A percentile compares a stretch with the other conserved stretches of the same genome.
Evolutionary conservation across 2,113 vertebrate genomes (phyloP).

Genomic region (Tragelaphus buxtoni): DNA sequence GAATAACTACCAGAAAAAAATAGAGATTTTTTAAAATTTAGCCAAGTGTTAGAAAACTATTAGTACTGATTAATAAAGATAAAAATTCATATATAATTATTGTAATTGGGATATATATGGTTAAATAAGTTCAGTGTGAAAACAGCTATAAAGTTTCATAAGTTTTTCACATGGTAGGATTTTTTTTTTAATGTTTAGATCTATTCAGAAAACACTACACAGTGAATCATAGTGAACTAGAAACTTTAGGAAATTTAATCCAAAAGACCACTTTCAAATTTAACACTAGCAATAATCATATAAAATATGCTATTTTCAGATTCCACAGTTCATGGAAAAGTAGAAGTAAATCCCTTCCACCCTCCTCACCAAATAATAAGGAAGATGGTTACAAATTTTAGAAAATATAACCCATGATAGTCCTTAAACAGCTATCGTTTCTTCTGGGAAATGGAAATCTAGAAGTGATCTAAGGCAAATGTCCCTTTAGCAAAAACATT

Average conservation of each 20-base stretch:
- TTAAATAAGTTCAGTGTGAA: neutral
- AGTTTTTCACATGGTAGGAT: neutral
- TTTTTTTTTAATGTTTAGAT: neutral
- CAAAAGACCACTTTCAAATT: neutral
- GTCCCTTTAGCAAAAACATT: neutral
- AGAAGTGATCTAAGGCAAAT: neutral
- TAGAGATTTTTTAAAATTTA: neutral
- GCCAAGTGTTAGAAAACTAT: neutral
- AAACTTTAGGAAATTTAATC: neutral
- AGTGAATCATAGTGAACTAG: neutral
- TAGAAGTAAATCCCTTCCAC: neutral
- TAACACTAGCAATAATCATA: neutral
- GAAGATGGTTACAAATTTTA: neutral
- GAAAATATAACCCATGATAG: neutral
- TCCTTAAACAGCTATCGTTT: neutral
- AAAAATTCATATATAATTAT: neutral
- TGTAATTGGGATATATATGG: neutral
- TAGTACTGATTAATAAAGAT: slow-evolving; percentile 20
- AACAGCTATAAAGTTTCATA: neutral
- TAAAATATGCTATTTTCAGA: neutral
- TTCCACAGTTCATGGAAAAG: neutral
- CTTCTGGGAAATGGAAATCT: neutral
- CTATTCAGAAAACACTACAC: neutral
- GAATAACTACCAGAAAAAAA: neutral
- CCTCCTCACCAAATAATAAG: neutral